Base-by-base conservation (phyloP, 2,113 vertebrate species). In the Rhadina sibilatrix region DNA sequence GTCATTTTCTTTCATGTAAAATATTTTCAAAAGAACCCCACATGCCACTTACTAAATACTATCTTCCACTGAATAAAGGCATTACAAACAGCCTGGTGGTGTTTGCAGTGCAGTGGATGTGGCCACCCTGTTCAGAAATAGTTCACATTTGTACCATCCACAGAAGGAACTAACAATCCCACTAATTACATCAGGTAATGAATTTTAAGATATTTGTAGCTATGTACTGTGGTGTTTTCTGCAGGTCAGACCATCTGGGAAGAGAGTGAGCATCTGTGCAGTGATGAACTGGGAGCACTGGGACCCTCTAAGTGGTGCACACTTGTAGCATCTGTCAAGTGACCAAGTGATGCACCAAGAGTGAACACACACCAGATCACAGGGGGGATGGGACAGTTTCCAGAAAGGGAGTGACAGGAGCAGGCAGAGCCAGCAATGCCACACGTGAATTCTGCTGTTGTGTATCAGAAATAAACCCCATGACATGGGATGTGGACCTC, bases 401-500 rank as follows among this genome's bases (percentile, higher is more conserved):
- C 78, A 42, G 44, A 31, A 64, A 4, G 15, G 0, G 1, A 3
- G 12, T 3, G 57, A 46, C 54, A 75, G 28, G 30, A 49, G 19
- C 31, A 60, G 30, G 5, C 30, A 9, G 35, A 40, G 7, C 19
- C 91, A 70, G 47, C 0, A 0, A 31, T 5, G 33, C 27, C 65
- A 35, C 47, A 35, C 0, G 0, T 4, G 33, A 57, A 28, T 44
- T 33, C 20, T 1, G 33, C n/a, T 37, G 12, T 6, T 50, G 14
- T 22, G 2, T 5, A 19, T 24, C 49, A 69, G 53, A 68, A 84
- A 71, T 6, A 66, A 54, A 54, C 31, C 37, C 42, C 40, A 4
- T 6, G 1, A 24, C 56, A 31, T 0, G 0, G 0, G 4, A 20
- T 0, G 1, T 2, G 49, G 44, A 54, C 35, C 12, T 35, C 50